A percentile compares a stretch with the other conserved stretches of the same genome.
phyloP scores from a whole-genome alignment of 1,140 invertebrate species.

The Brachionus koreanus region DNA sequence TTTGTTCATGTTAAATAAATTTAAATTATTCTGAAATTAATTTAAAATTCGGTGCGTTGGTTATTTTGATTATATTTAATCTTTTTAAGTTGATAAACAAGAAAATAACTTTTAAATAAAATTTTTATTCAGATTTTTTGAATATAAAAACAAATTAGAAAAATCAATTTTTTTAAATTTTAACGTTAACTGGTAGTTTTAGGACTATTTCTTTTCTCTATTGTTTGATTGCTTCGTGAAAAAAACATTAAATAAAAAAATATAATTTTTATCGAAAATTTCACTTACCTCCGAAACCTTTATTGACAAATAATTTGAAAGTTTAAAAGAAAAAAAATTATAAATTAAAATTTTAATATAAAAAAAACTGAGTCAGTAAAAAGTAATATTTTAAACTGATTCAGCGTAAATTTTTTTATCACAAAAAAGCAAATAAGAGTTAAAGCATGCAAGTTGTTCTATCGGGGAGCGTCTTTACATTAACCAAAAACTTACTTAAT shows the following conservation, averaged over 20 bases:
- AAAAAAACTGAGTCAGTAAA: neutral
- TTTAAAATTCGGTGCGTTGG: too few relatives aligned
- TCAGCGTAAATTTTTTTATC: neutral
- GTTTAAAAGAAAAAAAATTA: neutral
- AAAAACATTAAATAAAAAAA: neutral
- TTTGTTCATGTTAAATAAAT: too few relatives aligned
- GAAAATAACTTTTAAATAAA: too few relatives aligned
- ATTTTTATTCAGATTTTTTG: too few relatives aligned
- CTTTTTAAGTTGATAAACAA: too few relatives aligned
- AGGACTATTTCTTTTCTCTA: neutral
- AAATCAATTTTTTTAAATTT: too few relatives aligned
- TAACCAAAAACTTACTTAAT: neutral
- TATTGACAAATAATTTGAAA: neutral
- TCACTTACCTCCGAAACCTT: neutral
- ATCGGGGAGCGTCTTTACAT: neutral
- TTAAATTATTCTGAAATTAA: too few relatives aligned
- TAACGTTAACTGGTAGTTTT: too few relatives aligned
- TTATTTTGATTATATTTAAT: too few relatives aligned
- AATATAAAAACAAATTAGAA: too few relatives aligned
- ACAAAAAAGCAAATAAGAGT: neutral
- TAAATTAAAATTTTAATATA: neutral
- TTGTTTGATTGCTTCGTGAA: neutral
- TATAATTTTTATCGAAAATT: neutral
- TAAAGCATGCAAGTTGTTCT: neutral
- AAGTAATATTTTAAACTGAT: neutral